Base-by-base conservation (phyloP, 2,888 invertebrate species). In the Scaptomyza reducta region DNA sequence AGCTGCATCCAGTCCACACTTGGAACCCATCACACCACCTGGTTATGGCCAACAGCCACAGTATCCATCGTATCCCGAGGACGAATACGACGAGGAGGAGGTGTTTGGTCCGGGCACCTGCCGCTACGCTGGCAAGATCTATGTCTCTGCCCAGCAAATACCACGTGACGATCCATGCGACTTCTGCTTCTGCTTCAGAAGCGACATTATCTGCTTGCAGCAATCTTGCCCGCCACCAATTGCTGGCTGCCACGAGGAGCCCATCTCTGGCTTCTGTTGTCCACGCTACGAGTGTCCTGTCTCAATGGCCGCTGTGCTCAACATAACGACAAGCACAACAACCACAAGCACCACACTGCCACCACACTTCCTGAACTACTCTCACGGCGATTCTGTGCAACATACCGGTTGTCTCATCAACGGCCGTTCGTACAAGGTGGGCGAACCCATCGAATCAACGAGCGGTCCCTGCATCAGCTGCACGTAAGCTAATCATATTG, bases 161-260 rank as follows among this genome's bases (percentile, higher is more conserved):
- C 97, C 97, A 41, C 94, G 98, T 81, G 97, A 97, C 83, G 97
- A 98, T 93, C 97, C 98, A 25, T 98, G 98, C 91, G 97, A 98
- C 90, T 98, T 98, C 93, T 98, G 98, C 92, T 98, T 98, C 95
- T 98, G 98, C 93, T 98, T 98, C 93, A 94, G 98, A 91, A 97
- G 97, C 91, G 97, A 98, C 90, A 98, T 98, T 85, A 98, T 98
- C 89, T 98, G 98, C 87, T 93, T 98, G 75, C 97, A 98, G 92
- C 98, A 98, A 92, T 97, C 97, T 88, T 98, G 98, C 92, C 98
- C 98, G 55, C 98, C 98, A 51, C 98, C 98, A 41, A 97, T 98
- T 85, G 95, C 96, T 51, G 96, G 96, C 62, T 98, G 98, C 88
- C 96, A 96, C 91, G 97, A 97, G 91, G 97, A 98, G 92, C 96